phyloP scores from a whole-genome alignment of 2,797 vertebrate species.

The Heteromormyrus szaboi region DNA sequence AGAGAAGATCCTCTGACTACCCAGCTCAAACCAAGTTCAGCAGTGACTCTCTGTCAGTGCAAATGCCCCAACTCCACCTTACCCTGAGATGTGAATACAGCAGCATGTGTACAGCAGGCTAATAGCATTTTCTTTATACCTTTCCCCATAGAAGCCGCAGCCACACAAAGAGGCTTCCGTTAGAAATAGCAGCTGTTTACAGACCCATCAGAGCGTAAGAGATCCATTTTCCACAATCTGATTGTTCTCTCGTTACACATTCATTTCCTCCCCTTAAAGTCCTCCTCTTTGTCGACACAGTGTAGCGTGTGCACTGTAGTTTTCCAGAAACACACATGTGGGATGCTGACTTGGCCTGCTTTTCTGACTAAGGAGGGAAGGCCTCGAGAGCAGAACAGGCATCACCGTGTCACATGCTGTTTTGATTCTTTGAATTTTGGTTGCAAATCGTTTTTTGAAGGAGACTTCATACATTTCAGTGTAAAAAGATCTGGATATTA shows the following conservation, averaged over 20 bases:
- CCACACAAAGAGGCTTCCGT: constrained; percentile 67
- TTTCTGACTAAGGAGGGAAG: neutral
- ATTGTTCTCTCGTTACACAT: constrained; percentile 51
- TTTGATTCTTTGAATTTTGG: neutral
- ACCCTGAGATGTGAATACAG: constrained; percentile 22
- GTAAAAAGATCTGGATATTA: neutral
- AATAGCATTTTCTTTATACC: constrained; percentile 67
- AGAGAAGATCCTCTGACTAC: constrained; percentile 33
- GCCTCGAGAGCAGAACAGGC: neutral
- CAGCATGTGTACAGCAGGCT: constrained; percentile 44
- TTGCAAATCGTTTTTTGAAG: neutral
- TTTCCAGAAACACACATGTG: neutral
- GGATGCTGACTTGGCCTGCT: neutral
- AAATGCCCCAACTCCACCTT: neutral
- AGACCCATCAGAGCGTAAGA: constrained; percentile 72
- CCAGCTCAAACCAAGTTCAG: constrained; percentile 39
- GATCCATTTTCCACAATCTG: constrained; percentile 53
- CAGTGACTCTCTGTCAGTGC: neutral
- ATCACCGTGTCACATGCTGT: neutral
- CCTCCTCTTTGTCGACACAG: constrained; percentile 32
- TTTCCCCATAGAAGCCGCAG: constrained; percentile 66
- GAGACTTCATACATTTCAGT: neutral
- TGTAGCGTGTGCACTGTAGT: constrained; percentile 25
- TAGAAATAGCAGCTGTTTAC: constrained; percentile 72
- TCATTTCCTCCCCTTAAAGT: constrained; percentile 42